Evolutionary conservation across 2,888 invertebrate genomes (phyloP).

Genomic region (Cheilosia grossa): DNA sequence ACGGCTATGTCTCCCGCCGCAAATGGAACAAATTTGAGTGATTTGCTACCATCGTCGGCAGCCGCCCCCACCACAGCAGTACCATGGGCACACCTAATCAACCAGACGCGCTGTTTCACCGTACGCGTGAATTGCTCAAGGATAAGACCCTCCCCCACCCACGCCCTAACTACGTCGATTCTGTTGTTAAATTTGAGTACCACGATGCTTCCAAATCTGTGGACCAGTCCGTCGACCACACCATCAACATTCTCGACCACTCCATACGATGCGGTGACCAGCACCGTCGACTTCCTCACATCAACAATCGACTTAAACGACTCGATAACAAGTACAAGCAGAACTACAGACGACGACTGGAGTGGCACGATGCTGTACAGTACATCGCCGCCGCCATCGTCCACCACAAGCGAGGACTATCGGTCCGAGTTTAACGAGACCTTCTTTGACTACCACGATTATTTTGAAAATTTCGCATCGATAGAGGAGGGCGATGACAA

Average conservation of each 20-base stretch:
- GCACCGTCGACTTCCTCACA: constrained; percentile 76
- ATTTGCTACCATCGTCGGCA: constrained; percentile 37
- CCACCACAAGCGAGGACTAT: constrained; percentile 76
- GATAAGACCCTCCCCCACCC: constrained; percentile 76
- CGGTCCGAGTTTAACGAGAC: constrained; percentile 78
- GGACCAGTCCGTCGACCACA: constrained; percentile 63
- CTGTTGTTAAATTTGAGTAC: constrained; percentile 82
- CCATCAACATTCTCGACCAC: constrained; percentile 40
- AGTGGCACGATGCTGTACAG: constrained; percentile 77
- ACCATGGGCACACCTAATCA: constrained; percentile 40
- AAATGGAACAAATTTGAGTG: constrained; percentile 55
- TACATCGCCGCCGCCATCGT: constrained; percentile 60
- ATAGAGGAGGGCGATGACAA: constrained; percentile 53
- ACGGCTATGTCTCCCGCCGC: constrained; percentile 72
- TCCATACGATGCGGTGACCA: constrained; percentile 72
- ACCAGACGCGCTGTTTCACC: constrained; percentile 80
- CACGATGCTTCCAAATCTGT: constrained; percentile 76
- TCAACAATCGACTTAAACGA: constrained; percentile 79
- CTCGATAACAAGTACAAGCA: constrained; percentile 61
- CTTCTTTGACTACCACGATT: constrained; percentile 80
- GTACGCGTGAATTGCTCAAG: constrained; percentile 81
- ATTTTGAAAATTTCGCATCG: constrained; percentile 78
- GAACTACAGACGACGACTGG: constrained; percentile 61
- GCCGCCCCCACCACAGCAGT: constrained; percentile 18
- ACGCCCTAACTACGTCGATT: constrained; percentile 81